phyloP scores from a whole-genome alignment of 1,140 invertebrate species.

The Mesaphorura yosii region DNA sequence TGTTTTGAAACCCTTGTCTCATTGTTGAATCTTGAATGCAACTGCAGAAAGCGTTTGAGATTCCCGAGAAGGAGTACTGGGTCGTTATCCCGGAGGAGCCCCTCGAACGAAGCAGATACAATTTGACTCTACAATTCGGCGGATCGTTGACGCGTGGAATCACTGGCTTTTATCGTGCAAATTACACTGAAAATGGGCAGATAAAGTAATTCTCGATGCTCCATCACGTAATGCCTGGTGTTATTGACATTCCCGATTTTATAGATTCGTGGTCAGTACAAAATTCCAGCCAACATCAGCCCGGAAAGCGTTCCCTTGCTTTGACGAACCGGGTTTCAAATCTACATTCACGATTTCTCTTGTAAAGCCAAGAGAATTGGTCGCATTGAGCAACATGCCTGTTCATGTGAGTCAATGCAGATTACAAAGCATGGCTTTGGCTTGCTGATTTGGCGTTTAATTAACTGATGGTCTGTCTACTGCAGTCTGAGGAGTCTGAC shows the following conservation, averaged over 20 bases:
- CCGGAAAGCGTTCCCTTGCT: slow-evolving; percentile 43
- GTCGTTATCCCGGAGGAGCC: slow-evolving; percentile 45
- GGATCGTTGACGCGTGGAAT: slow-evolving; percentile 53
- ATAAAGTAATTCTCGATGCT: background rate
- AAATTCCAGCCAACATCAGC: slow-evolving; percentile 53
- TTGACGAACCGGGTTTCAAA: slow-evolving; percentile 87
- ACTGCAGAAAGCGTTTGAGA: slow-evolving; percentile 46
- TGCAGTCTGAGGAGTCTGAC: slow-evolving; percentile 35
- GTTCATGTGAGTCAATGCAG: slow-evolving; percentile 32
- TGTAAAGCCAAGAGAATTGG: slow-evolving; percentile 53
- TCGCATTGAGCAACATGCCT: slow-evolving; percentile 69
- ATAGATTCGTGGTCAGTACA: slow-evolving; percentile 41
- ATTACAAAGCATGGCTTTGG: background rate
- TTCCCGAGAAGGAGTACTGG: slow-evolving; percentile 54
- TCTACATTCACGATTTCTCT: slow-evolving; percentile 70
- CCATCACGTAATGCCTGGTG: slow-evolving; percentile 1
- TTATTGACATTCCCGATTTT: slow-evolving; percentile 2
- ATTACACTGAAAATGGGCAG: slow-evolving; percentile 43
- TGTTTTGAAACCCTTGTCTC: background rate
- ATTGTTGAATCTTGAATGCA: slow-evolving; percentile 30
- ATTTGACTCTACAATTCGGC: slow-evolving; percentile 51
- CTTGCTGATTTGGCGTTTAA: background rate
- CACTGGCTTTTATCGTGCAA: slow-evolving; percentile 66
- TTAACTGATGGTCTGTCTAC: too few species aligned
- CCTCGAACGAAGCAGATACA: slow-evolving; percentile 48